Evolutionary conservation across 2,888 invertebrate genomes (phyloP), one percentile per base, ranked within the genome.

Genomic region (Pteria penguin): DNA sequence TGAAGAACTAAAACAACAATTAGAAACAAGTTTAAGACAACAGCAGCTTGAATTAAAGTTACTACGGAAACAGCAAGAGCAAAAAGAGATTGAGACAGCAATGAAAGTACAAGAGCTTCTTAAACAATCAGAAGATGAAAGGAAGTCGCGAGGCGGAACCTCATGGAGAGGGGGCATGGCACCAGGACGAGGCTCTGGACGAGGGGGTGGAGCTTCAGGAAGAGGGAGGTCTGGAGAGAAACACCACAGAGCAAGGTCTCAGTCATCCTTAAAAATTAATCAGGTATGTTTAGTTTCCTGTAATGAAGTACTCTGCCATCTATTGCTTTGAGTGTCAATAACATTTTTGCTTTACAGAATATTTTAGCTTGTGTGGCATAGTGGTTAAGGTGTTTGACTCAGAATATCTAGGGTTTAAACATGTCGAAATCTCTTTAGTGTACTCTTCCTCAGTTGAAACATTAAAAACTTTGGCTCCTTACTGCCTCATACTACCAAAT

Each of bases 11-110:
- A 86, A 84, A 72, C 75, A 75, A 1, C 82, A 85, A 62, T 78
- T 87, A 18, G 87, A 89, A 68, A 82, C 81, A 4, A 82, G 87
- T 67, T 72, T 88, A 14, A 83, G 84, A 55, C 86, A 87, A 65
- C 88, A 88, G 45, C 86, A 89, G 76, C 76, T 86, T 52, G 84
- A 87, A n/a, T 75, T 87, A 57, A 83, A 83, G 67, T 73, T 87
- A 74, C 69, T 82, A 65, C 82, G 82, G 79, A 57, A 54, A 36
- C 73, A 70, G 63, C 65, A 57, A 72, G 57, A 75, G 62, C 65
- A 69, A 52, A 65, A 72, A 31, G 74, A 80, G 66, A 65, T 55
- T 57, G 77, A 77, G 67, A 66, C 78, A 31, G 67, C 74, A 65
- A 18, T 63, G 60, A 61, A 68, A 72, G 70, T 78, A 74, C 68